Base-by-base conservation (phyloP, 2,888 invertebrate species). In the Cetonia aurata region DNA sequence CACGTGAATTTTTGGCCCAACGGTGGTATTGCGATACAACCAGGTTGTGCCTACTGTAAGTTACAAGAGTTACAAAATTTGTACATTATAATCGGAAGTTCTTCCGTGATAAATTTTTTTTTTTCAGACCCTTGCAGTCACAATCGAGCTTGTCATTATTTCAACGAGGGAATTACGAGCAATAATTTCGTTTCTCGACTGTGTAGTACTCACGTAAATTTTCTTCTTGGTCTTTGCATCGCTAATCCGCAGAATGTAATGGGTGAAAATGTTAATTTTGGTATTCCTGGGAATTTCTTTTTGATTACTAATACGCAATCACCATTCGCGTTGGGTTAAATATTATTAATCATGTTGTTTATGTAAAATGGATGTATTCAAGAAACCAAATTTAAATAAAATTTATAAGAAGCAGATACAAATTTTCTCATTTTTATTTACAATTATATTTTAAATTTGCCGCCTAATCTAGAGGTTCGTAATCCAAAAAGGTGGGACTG, bases 1-100 rank as follows among this genome's bases (percentile, higher is more conserved):
- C 91, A 92, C 79, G 91, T 89, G 19, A 92, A 92, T 81, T 92
- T 92, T 82, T 92, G 91, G 83, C 91, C 92, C 0, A 92, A 92
- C 79, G 87, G 87, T 46, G 92, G 91, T 9, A 87, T 88, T 78
- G 88, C 91, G 0, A 84, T 91, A 67, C 92, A 92, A 79, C 92
- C 92, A 0, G 91, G 91, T 1, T 92, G 92, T 81, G 15, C 31
- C 12, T 70, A 70, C 46, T 70, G 69, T 70, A 70, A 53, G 69
- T 70, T 8, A 31, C 0, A 6, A n/a, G 13, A 55, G 33, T 48
- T 1, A 48, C 1, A 48, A 4, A 48, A 48, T 9, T 37, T 10
- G n/a, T n/a, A n/a, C n/a, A n/a, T n/a, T n/a, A n/a, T n/a, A n/a
- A n/a, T n/a, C n/a, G n/a, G 6, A 13, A 46, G 6, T 46, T 50